phyloP scores from a whole-genome alignment of 2,113 vertebrate species.

The Percina caprodes region DNA sequence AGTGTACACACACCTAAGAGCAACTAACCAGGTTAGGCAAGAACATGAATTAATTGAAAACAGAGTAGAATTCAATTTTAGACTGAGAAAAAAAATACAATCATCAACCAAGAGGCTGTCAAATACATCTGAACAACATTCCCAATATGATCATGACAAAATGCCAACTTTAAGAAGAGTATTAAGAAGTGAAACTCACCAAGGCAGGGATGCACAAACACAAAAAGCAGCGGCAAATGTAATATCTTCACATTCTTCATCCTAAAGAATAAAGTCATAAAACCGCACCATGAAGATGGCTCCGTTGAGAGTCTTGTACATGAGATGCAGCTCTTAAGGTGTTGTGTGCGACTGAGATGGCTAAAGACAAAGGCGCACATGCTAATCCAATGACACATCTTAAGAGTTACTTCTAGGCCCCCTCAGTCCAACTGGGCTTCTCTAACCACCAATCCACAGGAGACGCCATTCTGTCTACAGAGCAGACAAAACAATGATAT shows the following conservation, averaged over 20 bases:
- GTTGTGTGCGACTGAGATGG: slow-evolving; percentile 66
- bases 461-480: neutral
- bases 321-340: slow-evolving; percentile 69
- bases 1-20: neutral
- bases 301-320: slow-evolving; percentile 42
- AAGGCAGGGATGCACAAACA: slow-evolving; percentile 85
- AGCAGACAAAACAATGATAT: neutral
- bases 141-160: neutral
- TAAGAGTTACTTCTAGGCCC: slow-evolving; percentile 71
- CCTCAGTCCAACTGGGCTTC: slow-evolving; percentile 51
- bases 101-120: neutral
- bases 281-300: slow-evolving; percentile 68
- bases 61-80: neutral
- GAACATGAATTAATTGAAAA: neutral
- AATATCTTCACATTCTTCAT: slow-evolving; percentile 87
- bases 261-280: slow-evolving; percentile 69
- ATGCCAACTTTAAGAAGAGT: neutral
- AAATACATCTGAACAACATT: slow-evolving; percentile 3
- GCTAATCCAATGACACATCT: slow-evolving; percentile 94
- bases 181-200: slow-evolving; percentile 86
- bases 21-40: neutral
- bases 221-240: slow-evolving; percentile 80
- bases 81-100: neutral
- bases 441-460: slow-evolving; percentile 26
- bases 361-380: slow-evolving; percentile 85